Evolutionary conservation across 2,113 vertebrate species (phyloP), one percentile per base, ranked within the genome.

Genomic region (Trogon surrucura): DNA sequence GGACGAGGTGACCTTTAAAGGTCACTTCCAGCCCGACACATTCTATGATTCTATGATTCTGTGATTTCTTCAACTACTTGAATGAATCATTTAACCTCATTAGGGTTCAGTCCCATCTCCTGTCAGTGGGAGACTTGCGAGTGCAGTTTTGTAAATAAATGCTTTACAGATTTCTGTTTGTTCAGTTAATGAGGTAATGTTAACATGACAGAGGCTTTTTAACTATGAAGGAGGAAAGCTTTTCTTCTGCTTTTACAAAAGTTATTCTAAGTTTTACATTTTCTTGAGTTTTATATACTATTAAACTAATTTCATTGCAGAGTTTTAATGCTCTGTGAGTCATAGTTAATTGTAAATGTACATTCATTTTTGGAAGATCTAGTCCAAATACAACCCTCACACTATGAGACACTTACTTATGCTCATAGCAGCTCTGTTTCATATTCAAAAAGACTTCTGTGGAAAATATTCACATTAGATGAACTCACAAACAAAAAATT

Each of bases 331-430:
- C 23, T 74, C 70, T 79, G 13, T 98, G 96, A 98, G 81, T 98
- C 97, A 97, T 85, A 96, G 50, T 87, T 98, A 98, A 97, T 97
- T 98, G 94, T 71, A 87, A 92, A 80, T n/a, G 47, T 89, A 91
- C 83, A 80, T 53, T 96, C 92, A 77, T 64, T 95, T 97, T 96
- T 82, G 66, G 89, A 96, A 96, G 78, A 95, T 64, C 58, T 88
- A 97, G 66, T 97, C 94, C 95, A 96, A 97, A 97, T 93, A 93
- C 53, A 97, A n/a, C 50, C 61, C 72, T 93, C 82, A 95, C 70
- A 96, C 34, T 89, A 32, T 32, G 13, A 97, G 84, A 93, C 16
- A 71, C 38, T 95, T 44, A 82, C 70, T 96, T 91, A 73, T 45
- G 22, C 56, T 88, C 69, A 85, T 26, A 72, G 93, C 36, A 78